These are phyloP conservation scores for Andrena trimmerana DNA, from an alignment of 2,888 invertebrate species.

Conservation along the genomic window DNA sequence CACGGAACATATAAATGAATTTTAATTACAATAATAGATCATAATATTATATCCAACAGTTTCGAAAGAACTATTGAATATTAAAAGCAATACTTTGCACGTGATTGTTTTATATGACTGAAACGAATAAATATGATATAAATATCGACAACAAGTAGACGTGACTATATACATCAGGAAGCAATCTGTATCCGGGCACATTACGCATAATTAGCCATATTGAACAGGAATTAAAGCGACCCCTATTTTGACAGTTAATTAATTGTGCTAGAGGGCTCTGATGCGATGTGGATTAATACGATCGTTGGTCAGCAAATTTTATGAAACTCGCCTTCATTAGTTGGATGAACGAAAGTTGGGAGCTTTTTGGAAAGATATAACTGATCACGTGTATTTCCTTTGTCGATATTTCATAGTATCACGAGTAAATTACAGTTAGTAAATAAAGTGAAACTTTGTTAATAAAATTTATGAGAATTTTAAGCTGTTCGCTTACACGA, in stretches of 20 bases:
- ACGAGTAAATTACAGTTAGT: neutral
- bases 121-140: neutral
- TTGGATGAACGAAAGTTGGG: conserved; percentile 3
- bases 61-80: neutral
- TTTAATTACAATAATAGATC: neutral
- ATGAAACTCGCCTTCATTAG: conserved; percentile 18
- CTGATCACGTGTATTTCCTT: neutral
- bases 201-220: conserved; percentile 40
- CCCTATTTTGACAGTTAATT: conserved; percentile 49
- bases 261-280: conserved; percentile 28
- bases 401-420: neutral
- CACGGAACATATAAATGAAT: neutral
- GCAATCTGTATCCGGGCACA: conserved; percentile 11
- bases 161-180: neutral
- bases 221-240: conserved; percentile 38
- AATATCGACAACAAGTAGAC: too few relatives aligned
- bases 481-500: too few relatives aligned
- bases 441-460: neutral
- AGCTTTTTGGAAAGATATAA: conserved; percentile 1
- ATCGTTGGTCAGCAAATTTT: conserved; percentile 36
- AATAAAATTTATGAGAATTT: neutral
- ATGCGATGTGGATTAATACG: conserved; percentile 32
- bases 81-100: neutral
- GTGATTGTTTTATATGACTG: neutral
- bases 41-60: neutral